Base-by-base conservation (phyloP, 53 echinoderm and acorn worm species). In the Paelopatides confundens region DNA sequence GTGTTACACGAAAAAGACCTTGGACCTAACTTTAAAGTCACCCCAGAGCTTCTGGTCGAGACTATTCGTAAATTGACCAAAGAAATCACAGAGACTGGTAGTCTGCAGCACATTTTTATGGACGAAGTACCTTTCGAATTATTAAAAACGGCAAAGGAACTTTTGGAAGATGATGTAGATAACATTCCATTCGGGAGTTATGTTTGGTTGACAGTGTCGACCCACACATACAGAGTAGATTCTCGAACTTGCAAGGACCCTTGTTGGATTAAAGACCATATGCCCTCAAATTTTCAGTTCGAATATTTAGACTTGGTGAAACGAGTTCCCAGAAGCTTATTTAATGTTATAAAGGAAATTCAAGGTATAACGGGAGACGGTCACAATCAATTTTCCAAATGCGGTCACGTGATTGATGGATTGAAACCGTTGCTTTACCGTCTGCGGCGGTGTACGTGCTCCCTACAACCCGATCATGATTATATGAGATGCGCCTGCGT, bases 71-170 rank as follows among this genome's bases (percentile, higher is more conserved):
- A 83, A 21, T 65, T 83, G 64, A 65, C 84, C 10, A 38, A 29
- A n/a, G 18, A 17, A 18, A 17, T 18, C 15, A 23, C 21, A 3
- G 26, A 21, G 9, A 31, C 2, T 33, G 38, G 65, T 5, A 53
- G 10, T 9, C 15, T 14, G 7, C 38, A 30, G 3, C 84, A 83
- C n/a, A 32, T 83, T 28, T 39, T 83, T 0, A 64, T 83, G 63
- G 84, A 83, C 65, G 84, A 83, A 33, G 84, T 83, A 2, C 84
- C 84, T 31, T 83, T 83, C 64, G 84, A 83, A 35, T 38, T 83
- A 32, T 35, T 83, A 46, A 83, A 65, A 58, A 21, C 33, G 62
- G 38, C 84, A 39, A 62, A 37, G 30, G 65, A 83, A 64, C 33
- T 26, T 6, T 40, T 83, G 10, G 84, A 83, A 26, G 64, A 63